Percentiles rank a stretch among this genome's conserved stretches.
Evolutionary conservation across 2,888 invertebrate genomes (phyloP).

Genomic region (Volucella inflata): DNA sequence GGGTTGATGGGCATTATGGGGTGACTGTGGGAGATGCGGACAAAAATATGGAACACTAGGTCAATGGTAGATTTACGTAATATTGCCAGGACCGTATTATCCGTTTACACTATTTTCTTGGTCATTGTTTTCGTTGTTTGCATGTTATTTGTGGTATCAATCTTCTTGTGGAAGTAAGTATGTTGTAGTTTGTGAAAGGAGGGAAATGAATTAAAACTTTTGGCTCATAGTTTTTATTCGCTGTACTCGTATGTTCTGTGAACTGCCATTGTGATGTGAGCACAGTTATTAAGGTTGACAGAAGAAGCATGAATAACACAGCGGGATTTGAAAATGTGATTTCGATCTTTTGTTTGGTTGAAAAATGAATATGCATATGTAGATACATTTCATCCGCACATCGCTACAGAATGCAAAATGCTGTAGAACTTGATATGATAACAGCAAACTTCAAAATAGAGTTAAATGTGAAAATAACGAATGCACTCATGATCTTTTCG

Average conservation of each 20-base stretch:
- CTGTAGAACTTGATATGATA: no score
- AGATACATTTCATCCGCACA: no score
- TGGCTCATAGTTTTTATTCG: not conserved
- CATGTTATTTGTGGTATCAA: conserved; percentile 43
- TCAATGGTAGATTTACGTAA: conserved; percentile 66
- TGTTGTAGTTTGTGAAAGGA: not conserved
- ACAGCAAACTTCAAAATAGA: no score
- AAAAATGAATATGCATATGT: no score
- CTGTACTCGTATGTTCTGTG: not conserved
- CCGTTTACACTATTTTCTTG: conserved; percentile 20
- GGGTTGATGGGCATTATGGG: conserved; percentile 24
- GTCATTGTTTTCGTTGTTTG: conserved; percentile 39
- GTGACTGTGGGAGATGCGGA: not conserved
- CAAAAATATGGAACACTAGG: conserved; percentile 62
- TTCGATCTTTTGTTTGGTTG: no score
- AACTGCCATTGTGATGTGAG: not conserved
- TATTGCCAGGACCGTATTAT: conserved; percentile 28
- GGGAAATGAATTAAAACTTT: not conserved
- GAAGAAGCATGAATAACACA: not conserved
- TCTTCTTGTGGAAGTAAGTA: not conserved
- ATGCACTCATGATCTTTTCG: no score
- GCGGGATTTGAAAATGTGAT: no score
- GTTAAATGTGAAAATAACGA: no score
- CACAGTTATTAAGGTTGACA: conserved; percentile 16
- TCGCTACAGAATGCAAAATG: no score